Conservation (phyloP, 2,888 invertebrate species). For the Amblyjoppa fuscipennis region DNA sequence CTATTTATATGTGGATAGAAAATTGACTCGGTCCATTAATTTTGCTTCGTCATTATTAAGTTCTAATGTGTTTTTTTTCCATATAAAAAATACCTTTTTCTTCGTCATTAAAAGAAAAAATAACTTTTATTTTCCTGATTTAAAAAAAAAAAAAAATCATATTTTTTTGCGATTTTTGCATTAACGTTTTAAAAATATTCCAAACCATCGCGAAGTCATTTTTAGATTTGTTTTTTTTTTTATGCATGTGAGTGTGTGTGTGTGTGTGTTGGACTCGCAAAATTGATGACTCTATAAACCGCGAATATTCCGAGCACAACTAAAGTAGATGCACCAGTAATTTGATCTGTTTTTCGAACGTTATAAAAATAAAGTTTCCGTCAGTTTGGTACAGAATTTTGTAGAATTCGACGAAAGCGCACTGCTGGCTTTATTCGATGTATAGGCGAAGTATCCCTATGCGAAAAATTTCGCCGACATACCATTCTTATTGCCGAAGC, state of each 20-base stretch:
- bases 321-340: not conserved
- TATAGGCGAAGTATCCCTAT: not conserved
- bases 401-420: too few species aligned
- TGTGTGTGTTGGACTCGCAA: not conserved
- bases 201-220: too few species aligned
- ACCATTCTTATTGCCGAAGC: not conserved
- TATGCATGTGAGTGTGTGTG: too few species aligned
- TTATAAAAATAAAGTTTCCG: too few species aligned
- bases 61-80: not conserved
- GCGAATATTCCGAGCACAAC: too few species aligned
- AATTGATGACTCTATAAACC: not conserved
- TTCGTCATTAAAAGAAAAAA: too few species aligned
- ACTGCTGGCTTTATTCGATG: not conserved
- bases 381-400: too few species aligned
- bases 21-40: not conserved
- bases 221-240: not conserved
- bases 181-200: too few species aligned
- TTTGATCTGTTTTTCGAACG: not conserved
- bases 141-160: not conserved
- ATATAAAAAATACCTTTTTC: too few species aligned
- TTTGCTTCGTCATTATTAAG: not conserved
- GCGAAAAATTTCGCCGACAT: not conserved
- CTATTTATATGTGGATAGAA: not conserved
- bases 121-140: too few species aligned
- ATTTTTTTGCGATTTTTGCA: not conserved